Evolutionary conservation across 2,797 vertebrate species (phyloP), one percentile per base, ranked within the genome.

Genomic region (Monodelphis domestica): DNA sequence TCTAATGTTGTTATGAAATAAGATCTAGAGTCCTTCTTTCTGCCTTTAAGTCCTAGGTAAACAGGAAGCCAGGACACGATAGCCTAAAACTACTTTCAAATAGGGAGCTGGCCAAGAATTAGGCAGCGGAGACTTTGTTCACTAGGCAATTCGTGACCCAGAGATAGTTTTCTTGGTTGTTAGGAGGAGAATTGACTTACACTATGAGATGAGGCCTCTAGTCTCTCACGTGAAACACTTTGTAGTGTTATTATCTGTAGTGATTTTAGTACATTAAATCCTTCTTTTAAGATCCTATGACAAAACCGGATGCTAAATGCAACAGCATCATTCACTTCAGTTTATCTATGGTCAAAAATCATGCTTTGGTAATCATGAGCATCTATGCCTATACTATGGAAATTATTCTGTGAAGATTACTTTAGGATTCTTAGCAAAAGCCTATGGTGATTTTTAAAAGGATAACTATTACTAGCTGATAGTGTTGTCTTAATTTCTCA

Each of bases 391-490:
- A 30, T 55, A 93, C 91, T 57, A 87, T 12, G 53, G 56, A 90
- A 5, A 92, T 96, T 94, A 59, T 94, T 93, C 17, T 78, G 30
- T 87, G 4, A 87, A n/a, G 12, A 54, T 90, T 92, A 11, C 59
- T 91, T 92, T 88, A 78, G 2, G 88, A 93, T 93, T 21, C 92
- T 38, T 26, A 92, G 87, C 63, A 94, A 94, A 38, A 84, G 91
- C 54, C 95, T 95, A 45, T 91, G 5, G n/a, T 87, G 5, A 45
- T 87, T 59, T 93, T 93, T 94, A 55, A 88, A 96, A 91, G 5
- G 54, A 55, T 57, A 28, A 57, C 15, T 15, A 53, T 14, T n/a
- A 92, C 94, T 24, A 52, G 87, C 59, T 95, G 63, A 70, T 70
- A 38, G 12, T 38, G 17, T 17, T 91, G 90, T 87, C n/a, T 57